A percentile compares a stretch with the other conserved stretches of the same genome.
Evolutionary conservation across 2,888 invertebrate genomes (phyloP).

Genomic region (Drosophila greeni): DNA sequence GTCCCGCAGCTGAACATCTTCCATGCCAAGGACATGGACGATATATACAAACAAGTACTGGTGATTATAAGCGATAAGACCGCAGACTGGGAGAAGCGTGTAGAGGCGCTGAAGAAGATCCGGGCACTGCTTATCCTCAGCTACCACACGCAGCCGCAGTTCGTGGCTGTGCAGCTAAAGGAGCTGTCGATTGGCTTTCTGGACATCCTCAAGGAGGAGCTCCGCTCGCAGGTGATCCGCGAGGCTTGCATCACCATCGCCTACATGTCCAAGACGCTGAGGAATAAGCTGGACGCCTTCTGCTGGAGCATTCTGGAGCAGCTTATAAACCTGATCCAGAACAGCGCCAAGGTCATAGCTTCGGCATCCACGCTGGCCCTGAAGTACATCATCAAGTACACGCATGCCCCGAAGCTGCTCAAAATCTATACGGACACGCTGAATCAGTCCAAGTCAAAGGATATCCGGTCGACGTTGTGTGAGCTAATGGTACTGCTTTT

Average conservation of each 20-base stretch:
- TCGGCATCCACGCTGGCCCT: conserved; percentile 92
- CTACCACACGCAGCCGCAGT: conserved; percentile 84
- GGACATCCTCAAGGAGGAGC: conserved; percentile 90
- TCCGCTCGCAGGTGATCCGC: conserved; percentile 90
- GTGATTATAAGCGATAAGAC: conserved; percentile 88
- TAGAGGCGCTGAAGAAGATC: conserved; percentile 92
- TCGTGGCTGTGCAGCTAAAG: conserved; percentile 86
- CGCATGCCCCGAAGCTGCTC: conserved; percentile 88
- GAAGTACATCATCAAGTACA: conserved; percentile 91
- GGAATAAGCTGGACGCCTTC: conserved; percentile 90
- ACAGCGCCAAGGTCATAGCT: conserved; percentile 96
- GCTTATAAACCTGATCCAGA: conserved; percentile 93
- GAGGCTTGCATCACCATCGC: conserved; percentile 98
- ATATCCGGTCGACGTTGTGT: conserved; percentile 88
- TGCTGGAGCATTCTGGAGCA: conserved; percentile 89
- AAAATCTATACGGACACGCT: conserved; percentile 88
- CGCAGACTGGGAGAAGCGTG: conserved; percentile 95
- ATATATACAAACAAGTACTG: conserved; percentile 86
- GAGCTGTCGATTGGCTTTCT: conserved; percentile 89
- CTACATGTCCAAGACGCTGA: conserved; percentile 91
- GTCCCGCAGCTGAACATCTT: conserved; percentile 90
- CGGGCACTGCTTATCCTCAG: conserved; percentile 90
- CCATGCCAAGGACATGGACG: conserved; percentile 90
- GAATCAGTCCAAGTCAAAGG: conserved; percentile 92
- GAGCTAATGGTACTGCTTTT: conserved; percentile 91